Evolutionary conservation across 2,113 vertebrate genomes (phyloP).

Genomic region (Zapus hudsonius): DNA sequence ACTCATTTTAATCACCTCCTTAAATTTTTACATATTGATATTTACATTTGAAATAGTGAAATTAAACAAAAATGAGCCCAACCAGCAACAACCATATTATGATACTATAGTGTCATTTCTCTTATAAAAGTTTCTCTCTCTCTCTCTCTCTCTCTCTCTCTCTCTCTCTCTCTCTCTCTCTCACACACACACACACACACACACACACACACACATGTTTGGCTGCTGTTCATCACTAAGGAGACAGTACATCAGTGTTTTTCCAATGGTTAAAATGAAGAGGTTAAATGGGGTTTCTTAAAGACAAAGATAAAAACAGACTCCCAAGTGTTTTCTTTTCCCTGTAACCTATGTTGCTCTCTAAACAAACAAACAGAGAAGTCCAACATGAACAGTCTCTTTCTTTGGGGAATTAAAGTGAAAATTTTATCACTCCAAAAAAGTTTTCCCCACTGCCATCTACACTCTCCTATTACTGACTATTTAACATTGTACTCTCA

Average conservation of each 20-base stretch:
- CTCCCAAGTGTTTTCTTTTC: slow-evolving; percentile 19
- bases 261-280: slow-evolving; percentile 40
- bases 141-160: background rate
- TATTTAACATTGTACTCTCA: background rate
- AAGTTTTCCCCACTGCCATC: background rate
- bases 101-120: background rate
- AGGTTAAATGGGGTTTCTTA: slow-evolving; percentile 66
- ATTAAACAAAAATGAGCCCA: slow-evolving; percentile 13
- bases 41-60: slow-evolving; percentile 28
- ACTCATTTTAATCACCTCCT: background rate
- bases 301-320: background rate
- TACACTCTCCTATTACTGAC: background rate
- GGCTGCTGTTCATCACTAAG: slow-evolving; percentile 49
- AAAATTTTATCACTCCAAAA: background rate
- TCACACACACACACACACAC: background rate
- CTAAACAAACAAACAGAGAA: slow-evolving; percentile 53
- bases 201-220: background rate
- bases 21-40: slow-evolving; percentile 7
- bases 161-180: no score
- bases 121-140: background rate
- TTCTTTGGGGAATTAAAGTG: background rate
- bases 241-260: slow-evolving; percentile 22
- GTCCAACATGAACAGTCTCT: background rate
- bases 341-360: slow-evolving; percentile 28
- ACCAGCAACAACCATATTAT: background rate